These are phyloP conservation scores for Rhynchonycteris naso DNA, from an alignment of 2,797 vertebrate species.

Conservation along the genomic window DNA sequence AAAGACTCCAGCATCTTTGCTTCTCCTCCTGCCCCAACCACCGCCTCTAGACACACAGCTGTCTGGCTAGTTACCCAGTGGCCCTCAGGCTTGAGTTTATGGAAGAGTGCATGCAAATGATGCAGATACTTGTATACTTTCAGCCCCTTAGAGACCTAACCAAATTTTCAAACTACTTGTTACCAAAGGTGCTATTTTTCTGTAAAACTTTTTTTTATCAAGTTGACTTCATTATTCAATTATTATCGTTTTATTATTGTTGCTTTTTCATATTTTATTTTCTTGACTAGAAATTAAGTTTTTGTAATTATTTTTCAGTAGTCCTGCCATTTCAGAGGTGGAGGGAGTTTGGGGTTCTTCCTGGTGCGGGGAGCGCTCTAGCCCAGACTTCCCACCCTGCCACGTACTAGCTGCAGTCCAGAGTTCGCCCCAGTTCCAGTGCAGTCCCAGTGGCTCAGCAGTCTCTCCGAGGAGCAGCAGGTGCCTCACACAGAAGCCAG, in stretches of 20 bases:
- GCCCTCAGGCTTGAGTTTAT: conserved; percentile 11
- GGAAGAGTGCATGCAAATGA: neutral
- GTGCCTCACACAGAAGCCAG: conserved; percentile 18
- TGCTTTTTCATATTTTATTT: conserved; percentile 82
- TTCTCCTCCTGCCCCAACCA: neutral
- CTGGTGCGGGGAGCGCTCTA: conserved; percentile 45
- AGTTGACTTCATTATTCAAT: conserved; percentile 75
- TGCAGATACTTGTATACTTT: conserved; percentile 47
- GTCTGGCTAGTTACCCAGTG: neutral
- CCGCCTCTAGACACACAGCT: conserved; percentile 74
- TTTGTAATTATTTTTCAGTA: conserved; percentile 81
- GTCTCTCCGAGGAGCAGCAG: neutral
- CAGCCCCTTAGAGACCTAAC: conserved; percentile 60
- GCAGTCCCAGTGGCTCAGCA: neutral
- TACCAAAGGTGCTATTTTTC: conserved; percentile 89
- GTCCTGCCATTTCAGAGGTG: conserved; percentile 80
- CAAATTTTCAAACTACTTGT: conserved; percentile 80
- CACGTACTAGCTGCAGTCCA: neutral
- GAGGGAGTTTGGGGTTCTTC: conserved; percentile 70
- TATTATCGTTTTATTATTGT: conserved; percentile 73
- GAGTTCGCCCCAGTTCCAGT: neutral
- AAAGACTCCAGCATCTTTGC: conserved; percentile 6
- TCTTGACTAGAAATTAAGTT: conserved; percentile 84
- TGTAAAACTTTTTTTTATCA: conserved; percentile 78
- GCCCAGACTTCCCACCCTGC: conserved; percentile 2